Evolutionary conservation across 1,140 invertebrate species (phyloP).

Genomic region (Agrypnia vestita): DNA sequence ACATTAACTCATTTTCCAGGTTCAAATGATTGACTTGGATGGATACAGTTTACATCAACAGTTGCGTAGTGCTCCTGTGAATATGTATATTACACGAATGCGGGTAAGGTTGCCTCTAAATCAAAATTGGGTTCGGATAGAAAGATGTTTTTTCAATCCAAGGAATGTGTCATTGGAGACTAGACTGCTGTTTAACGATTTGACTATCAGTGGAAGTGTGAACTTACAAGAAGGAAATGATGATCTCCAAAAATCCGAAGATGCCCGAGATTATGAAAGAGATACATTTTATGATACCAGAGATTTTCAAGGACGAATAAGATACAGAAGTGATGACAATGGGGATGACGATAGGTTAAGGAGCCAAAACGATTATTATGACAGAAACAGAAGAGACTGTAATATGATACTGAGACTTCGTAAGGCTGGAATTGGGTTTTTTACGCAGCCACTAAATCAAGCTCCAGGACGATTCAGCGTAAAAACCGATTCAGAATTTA

Average conservation of each 20-base stretch:
- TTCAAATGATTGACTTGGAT: conserved; percentile 74
- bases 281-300: conserved; percentile 56
- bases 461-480: conserved; percentile 80
- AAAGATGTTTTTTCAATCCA: conserved; percentile 83
- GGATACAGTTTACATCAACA: conserved; percentile 78
- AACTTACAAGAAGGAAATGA: conserved; percentile 74
- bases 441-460: conserved; percentile 71
- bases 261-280: conserved; percentile 47
- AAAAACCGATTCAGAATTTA: conserved; percentile 85
- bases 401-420: conserved; percentile 85
- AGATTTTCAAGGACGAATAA: conserved; percentile 62
- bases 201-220: conserved; percentile 84
- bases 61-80: conserved; percentile 74
- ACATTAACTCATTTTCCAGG: conserved; percentile 61
- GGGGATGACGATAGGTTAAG: conserved; percentile 34
- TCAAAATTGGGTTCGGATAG: conserved; percentile 79
- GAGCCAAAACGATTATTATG: conserved; percentile 56
- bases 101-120: conserved; percentile 76
- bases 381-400: conserved; percentile 74
- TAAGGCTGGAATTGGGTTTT: conserved; percentile 84
- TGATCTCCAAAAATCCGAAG: conserved; percentile 62
- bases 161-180: conserved; percentile 82
- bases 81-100: conserved; percentile 79
- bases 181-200: conserved; percentile 82
- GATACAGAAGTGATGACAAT: conserved; percentile 59